phyloP scores from a whole-genome alignment of 64 coral and sea anemone species.

The Montipora cactus region DNA sequence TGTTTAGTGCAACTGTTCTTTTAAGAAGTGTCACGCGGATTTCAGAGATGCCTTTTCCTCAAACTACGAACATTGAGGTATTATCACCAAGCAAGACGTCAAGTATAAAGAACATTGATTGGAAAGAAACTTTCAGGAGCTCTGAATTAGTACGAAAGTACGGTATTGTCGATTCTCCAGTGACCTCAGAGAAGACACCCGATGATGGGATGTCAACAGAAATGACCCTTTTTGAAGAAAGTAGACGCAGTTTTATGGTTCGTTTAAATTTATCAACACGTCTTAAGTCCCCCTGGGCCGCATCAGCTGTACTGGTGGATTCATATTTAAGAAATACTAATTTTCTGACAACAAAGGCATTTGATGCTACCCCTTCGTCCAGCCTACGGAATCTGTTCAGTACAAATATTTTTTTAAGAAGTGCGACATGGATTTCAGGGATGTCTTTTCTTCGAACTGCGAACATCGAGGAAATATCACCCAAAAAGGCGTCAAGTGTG shows the following conservation, averaged over 20 bases:
- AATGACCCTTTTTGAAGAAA: not conserved
- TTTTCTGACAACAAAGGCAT: not conserved
- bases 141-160: not conserved
- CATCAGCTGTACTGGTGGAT: too few species aligned
- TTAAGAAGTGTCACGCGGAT: not conserved
- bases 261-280: not conserved
- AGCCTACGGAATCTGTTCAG: too few species aligned
- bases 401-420: too few species aligned
- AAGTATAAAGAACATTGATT: not conserved
- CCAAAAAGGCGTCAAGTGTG: not conserved
- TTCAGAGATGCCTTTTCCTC: not conserved
- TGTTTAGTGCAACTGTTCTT: not conserved
- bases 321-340: not conserved
- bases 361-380: too few species aligned
- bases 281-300: not conserved
- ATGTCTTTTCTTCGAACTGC: not conserved
- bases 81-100: not conserved
- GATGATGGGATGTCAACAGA: not conserved
- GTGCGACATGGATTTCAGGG: not conserved
- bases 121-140: not conserved
- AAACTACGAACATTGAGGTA: not conserved
- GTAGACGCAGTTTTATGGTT: not conserved
- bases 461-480: not conserved
- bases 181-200: not conserved
- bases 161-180: not conserved